These are phyloP conservation scores for Aplysina aerophoba DNA, from an alignment of 37 sponge, comb jelly and placozoan genomes.

Conservation along the genomic window DNA sequence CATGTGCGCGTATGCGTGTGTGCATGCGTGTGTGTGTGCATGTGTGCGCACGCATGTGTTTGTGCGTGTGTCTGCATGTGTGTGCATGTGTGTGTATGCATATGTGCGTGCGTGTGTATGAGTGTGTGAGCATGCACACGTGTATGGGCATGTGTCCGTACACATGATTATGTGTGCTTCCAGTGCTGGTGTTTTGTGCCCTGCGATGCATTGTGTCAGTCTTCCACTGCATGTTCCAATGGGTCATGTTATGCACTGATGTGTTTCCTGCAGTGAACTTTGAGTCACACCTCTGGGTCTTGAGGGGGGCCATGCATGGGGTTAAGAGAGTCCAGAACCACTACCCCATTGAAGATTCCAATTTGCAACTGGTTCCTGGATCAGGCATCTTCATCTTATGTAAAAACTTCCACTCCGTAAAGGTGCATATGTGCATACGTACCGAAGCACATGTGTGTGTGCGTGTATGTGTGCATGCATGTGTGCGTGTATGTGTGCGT, in stretches of 20 bases:
- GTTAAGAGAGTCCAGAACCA: conserved; percentile 30
- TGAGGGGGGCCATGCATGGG: not conserved
- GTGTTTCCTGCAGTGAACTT: not conserved
- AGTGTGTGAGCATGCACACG: not conserved
- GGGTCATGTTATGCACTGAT: not conserved
- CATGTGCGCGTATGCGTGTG: too few relatives aligned
- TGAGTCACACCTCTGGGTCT: not conserved
- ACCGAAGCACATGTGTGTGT: too few relatives aligned
- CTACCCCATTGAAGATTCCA: conserved; percentile 18
- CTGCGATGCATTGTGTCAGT: too few relatives aligned
- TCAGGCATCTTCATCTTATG: conserved; percentile 63
- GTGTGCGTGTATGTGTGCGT: too few relatives aligned
- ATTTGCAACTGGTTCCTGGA: conserved; percentile 26
- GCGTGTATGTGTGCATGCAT: too few relatives aligned
- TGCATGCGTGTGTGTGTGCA: too few relatives aligned
- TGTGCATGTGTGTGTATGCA: conserved; percentile 25
- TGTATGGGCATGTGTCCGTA: conserved; percentile 17
- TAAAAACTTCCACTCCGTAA: conserved; percentile 69
- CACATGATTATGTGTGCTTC: conserved; percentile 15
- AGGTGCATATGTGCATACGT: conserved; percentile 5
- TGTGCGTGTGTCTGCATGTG: not conserved
- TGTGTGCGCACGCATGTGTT: not conserved
- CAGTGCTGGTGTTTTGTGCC: too few relatives aligned
- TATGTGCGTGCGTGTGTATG: conserved; percentile 26
- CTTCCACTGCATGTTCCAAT: too few relatives aligned